These are phyloP conservation scores for Campoletis raptor DNA, from an alignment of 2,888 invertebrate genomes.

Conservation along the genomic window DNA sequence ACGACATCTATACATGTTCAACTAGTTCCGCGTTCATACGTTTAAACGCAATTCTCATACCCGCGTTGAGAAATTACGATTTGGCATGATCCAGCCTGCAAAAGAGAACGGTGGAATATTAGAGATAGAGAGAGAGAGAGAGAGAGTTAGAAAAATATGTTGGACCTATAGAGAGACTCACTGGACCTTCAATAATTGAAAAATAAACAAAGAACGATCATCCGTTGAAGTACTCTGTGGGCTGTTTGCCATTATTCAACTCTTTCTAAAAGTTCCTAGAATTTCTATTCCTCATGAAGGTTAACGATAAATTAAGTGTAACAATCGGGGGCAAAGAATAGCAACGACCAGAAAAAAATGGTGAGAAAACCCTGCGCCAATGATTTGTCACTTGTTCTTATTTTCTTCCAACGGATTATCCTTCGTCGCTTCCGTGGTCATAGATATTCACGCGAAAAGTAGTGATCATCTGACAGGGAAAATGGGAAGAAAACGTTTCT, in stretches of 20 bases:
- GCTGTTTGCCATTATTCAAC: constrained; percentile 45
- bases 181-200: constrained; percentile 17
- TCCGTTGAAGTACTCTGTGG: constrained; percentile 32
- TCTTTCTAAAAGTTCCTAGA: background rate
- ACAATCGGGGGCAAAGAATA: background rate
- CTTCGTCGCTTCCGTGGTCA: constrained; percentile 19
- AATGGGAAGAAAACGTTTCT: constrained; percentile 32
- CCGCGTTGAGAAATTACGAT: constrained; percentile 36
- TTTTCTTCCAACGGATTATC: background rate
- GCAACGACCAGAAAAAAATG: background rate
- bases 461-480: constrained; percentile 42
- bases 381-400: constrained; percentile 36
- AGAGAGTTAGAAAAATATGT: background rate
- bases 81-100: background rate
- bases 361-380: background rate
- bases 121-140: background rate
- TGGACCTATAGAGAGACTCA: constrained; percentile 1
- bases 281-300: background rate
- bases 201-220: constrained; percentile 39
- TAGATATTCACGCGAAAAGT: constrained; percentile 59
- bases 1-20: constrained; percentile 6
- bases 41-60: constrained; percentile 47
- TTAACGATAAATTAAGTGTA: constrained; percentile 31
- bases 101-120: background rate
- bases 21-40: constrained; percentile 16